Evolutionary conservation across 1,140 invertebrate species (phyloP), one percentile per base, ranked within the genome.

Genomic region (Aethina tumida): DNA sequence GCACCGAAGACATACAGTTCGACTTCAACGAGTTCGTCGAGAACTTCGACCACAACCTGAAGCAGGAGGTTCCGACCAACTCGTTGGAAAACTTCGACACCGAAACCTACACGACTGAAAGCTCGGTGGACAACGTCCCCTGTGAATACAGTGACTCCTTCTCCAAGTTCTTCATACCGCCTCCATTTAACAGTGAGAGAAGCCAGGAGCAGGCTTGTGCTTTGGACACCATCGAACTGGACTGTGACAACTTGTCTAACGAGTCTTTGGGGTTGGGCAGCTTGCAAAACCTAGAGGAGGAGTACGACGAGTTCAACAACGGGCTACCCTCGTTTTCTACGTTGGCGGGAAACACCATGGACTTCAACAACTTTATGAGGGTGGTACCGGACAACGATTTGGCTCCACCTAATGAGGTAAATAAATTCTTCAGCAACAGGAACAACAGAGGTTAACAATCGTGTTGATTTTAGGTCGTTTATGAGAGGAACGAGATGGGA

Each of bases 21-120:
- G 52, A 58, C 43, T 58, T 58, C 34, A 44, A 52, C 15, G 49
- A 55, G 15, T 59, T 57, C 30, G 51, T 45, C 3, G 36, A 51
- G 6, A 52, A 49, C 22, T 55, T 54, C 35, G 49, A 56, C 25
- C 44, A 49, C 20, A 50, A 45, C 27, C 35, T 45, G n/a, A 34
- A 35, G 28, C 35, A 43, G 21, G 35, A 37, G 9, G 36, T 45
- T 27, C 47, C 41, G 14, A 38, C 35, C 13, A 40, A 28, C 7
- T 24, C 34, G 1, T 29, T 25, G n/a, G 21, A 20, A 5, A 40
- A 40, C 6, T 45, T 49, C 22, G 47, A 49, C 16, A 45, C 47
- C 5, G 47, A 45, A 26, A 49, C 47, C 9, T 49, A 37, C 19
- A 46, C 47, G 0, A 49, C 52, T 1, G 47, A 54, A 32, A 39